A percentile compares a stretch with the other conserved stretches of the same genome.
These are phyloP conservation scores for Nipponia nippon DNA, from an alignment of 2,113 vertebrate species.

Conservation along the genomic window DNA sequence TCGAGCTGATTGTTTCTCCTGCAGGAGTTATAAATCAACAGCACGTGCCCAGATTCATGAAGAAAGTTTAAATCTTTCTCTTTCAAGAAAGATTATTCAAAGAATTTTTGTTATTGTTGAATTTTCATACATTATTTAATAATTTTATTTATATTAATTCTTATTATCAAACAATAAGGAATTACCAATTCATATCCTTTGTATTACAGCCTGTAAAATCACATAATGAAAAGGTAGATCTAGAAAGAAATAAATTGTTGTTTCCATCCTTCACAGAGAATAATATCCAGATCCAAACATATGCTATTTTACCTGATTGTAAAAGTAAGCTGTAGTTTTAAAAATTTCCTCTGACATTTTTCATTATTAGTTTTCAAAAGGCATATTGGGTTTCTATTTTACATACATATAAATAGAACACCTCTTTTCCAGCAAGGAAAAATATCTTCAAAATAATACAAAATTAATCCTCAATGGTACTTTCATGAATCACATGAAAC, in stretches of 20 bases:
- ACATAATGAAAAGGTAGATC: neutral
- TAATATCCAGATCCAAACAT: neutral
- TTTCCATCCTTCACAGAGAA: neutral
- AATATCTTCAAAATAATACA: slow-evolving; percentile 24
- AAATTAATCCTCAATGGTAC: slow-evolving; percentile 10
- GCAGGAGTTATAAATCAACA: neutral
- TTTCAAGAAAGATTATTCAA: neutral
- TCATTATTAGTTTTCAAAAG: neutral
- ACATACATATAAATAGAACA: neutral
- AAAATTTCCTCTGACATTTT: neutral
- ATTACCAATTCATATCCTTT: neutral
- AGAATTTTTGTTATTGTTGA: neutral
- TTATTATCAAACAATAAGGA: neutral
- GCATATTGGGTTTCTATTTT: neutral
- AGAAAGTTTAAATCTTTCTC: neutral
- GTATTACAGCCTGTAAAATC: neutral
- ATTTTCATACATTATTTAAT: neutral
- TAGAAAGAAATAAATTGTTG: neutral
- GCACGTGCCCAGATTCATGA: neutral
- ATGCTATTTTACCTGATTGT: neutral
- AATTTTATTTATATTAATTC: neutral
- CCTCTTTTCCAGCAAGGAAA: neutral
- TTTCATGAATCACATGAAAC: slow-evolving; percentile 28
- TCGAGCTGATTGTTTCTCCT: neutral
- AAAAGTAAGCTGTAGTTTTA: neutral